Base-by-base conservation (phyloP, 2,888 invertebrate genomes). In the Nomada ruficornis region DNA sequence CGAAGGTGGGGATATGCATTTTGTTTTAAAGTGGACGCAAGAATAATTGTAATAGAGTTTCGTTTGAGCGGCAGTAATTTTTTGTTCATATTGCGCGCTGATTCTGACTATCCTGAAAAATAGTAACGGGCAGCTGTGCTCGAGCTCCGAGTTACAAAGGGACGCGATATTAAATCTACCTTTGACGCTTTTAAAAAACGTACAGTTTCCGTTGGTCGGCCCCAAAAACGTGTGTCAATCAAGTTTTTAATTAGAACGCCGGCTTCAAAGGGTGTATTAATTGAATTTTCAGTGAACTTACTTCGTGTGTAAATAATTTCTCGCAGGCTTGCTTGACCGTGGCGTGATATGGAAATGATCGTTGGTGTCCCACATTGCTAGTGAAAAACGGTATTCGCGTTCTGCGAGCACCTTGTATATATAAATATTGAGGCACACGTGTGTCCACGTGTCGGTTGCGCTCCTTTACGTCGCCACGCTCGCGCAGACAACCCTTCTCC, bases 401-500 rank as follows among this genome's bases (percentile, higher is more conserved):
- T 64, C 71, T 71, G n/a, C 29, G 60, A 72, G 42, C 82, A 79
- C 83, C 78, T 36, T 36, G 36, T 52, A 59, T 71, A 76, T 52
- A 80, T 62, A 77, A 76, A 72, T 81, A 73, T 77, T 54, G 80
- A 64, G 65, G 36, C 70, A 65, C 68, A 68, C 83, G 70, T 64
- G 69, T 76, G 71, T 75, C 60, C 63, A 20, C 73, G 36, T 54
- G 82, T 76, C 71, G 62, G 57, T 52, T 52, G 47, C 63, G 77
- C 72, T 73, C 77, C 76, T 79, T 81, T 50, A 59, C 59, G 71
- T 71, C 70, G 70, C 44, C 67, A 52, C 42, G 29, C 72, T 50
- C 71, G 55, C 65, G 11, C 57, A 68, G 54, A 50, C 81, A 80
- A 85, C 84, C 84, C 84, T 84, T 85, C 84, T 65, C 57, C 69